These are phyloP conservation scores for Pyrgus malvae DNA, from an alignment of 2,888 invertebrate genomes.

Conservation along the genomic window DNA sequence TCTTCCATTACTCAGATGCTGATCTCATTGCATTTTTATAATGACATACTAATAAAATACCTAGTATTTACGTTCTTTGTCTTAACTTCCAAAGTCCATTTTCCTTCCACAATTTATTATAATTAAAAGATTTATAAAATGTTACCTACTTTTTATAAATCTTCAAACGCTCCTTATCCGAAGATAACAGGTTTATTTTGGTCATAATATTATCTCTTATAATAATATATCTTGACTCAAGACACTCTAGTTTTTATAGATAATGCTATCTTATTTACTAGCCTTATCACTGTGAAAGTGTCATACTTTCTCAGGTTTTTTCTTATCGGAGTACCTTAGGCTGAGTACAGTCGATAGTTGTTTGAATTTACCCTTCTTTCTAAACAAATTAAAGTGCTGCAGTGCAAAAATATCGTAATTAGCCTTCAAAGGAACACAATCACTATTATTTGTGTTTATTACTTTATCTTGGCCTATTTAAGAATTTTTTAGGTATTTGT, in stretches of 20 bases:
- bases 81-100: neutral
- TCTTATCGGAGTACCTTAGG: neutral
- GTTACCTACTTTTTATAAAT: neutral
- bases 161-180: neutral
- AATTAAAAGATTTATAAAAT: too few species aligned
- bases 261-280: neutral
- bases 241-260: constrained; percentile 14
- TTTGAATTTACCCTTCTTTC: too few species aligned
- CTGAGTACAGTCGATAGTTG: neutral
- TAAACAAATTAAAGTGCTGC: too few species aligned
- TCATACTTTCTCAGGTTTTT: neutral
- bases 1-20: neutral
- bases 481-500: neutral
- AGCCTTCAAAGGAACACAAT: too few species aligned
- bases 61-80: neutral
- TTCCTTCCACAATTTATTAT: neutral
- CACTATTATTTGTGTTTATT: too few species aligned
- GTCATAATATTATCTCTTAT: constrained; percentile 8
- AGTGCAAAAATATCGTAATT: too few species aligned
- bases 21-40: constrained; percentile 12
- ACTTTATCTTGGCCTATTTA: neutral
- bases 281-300: constrained; percentile 12
- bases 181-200: constrained; percentile 7
- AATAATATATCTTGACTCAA: constrained; percentile 21
- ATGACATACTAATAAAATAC: constrained; percentile 1